Evolutionary conservation across 35 echinoderm and acorn worm species (phyloP).

Genomic region (Stichopus chloronotus): DNA sequence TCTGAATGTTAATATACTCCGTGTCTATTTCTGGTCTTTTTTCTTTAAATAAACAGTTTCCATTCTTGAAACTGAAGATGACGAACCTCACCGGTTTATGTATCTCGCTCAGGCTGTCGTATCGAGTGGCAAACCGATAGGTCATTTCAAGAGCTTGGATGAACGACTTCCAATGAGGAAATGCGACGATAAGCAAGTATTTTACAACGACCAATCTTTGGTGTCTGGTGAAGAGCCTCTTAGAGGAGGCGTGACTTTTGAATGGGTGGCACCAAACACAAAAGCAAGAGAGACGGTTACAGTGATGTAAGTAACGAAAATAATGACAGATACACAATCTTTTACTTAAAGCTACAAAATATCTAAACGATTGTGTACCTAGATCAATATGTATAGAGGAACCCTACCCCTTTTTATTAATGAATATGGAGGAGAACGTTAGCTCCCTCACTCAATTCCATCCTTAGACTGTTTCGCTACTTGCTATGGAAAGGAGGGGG

Average conservation of each 20-base stretch:
- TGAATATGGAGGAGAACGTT: too few species aligned
- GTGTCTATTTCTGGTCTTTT: background rate
- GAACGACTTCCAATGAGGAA: constrained; percentile 43
- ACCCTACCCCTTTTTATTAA: too few species aligned
- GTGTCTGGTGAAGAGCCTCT: background rate
- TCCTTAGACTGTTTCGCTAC: too few species aligned
- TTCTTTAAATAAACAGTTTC: constrained; percentile 19
- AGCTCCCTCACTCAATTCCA: too few species aligned
- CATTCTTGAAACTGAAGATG: constrained; percentile 29
- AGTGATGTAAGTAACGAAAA: constrained; percentile 32
- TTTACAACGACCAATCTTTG: constrained; percentile 15
- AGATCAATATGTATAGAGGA: too few species aligned
- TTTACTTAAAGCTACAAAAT: background rate
- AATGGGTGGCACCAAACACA: constrained; percentile 50
- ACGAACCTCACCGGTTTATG: constrained; percentile 9
- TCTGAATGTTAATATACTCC: too few species aligned
- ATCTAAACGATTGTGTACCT: too few species aligned
- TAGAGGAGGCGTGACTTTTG: constrained; percentile 45
- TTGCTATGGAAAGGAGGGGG: too few species aligned
- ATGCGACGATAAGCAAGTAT: constrained; percentile 43
- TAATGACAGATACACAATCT: background rate
- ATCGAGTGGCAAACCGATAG: constrained; percentile 46
- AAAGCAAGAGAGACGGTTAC: background rate
- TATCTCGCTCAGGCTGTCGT: constrained; percentile 41
- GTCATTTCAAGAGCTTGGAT: constrained; percentile 51